Conservation (phyloP, 2,888 invertebrate species). For the Kuschelorhynchus macadamiae region DNA sequence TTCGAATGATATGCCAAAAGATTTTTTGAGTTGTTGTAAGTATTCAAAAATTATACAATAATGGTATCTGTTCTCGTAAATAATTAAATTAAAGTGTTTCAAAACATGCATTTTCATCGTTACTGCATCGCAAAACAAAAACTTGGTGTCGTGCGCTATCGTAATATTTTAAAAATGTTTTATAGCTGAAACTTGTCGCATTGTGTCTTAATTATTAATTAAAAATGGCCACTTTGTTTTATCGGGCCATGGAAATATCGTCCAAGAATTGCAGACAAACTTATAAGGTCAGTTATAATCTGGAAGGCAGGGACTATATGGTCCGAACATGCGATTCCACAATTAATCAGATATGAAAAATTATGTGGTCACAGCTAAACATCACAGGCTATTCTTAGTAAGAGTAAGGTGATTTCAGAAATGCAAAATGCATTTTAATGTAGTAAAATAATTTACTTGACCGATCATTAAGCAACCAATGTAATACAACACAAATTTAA, state of each 20-base stretch:
- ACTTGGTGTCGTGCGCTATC: slow-evolving; percentile 23
- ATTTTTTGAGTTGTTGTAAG: background rate
- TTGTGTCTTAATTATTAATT: slow-evolving; percentile 45
- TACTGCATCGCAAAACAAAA: slow-evolving; percentile 30
- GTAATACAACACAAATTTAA: too few relatives aligned
- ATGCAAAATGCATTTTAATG: slow-evolving; percentile 1
- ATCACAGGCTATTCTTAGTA: slow-evolving; percentile 41
- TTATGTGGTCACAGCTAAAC: slow-evolving; percentile 55
- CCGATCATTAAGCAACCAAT: too few relatives aligned
- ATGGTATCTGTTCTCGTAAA: slow-evolving; percentile 11
- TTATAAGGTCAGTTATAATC: slow-evolving; percentile 40
- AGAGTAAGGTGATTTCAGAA: background rate
- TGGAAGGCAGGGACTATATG: slow-evolving; percentile 25
- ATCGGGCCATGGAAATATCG: slow-evolving; percentile 42
- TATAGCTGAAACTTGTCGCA: slow-evolving; percentile 36
- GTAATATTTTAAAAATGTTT: slow-evolving; percentile 38
- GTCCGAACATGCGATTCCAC: slow-evolving; percentile 60
- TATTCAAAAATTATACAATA: slow-evolving; percentile 2
- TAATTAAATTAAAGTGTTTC: slow-evolving; percentile 26
- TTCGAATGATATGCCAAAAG: background rate
- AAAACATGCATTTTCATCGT: slow-evolving; percentile 38
- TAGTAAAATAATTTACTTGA: too few relatives aligned
- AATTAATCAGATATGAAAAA: slow-evolving; percentile 61
- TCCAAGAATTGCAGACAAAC: slow-evolving; percentile 43
- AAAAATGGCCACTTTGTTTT: slow-evolving; percentile 42